phyloP scores from a whole-genome alignment of 2,113 vertebrate species.

The Burhinus oedicnemus region DNA sequence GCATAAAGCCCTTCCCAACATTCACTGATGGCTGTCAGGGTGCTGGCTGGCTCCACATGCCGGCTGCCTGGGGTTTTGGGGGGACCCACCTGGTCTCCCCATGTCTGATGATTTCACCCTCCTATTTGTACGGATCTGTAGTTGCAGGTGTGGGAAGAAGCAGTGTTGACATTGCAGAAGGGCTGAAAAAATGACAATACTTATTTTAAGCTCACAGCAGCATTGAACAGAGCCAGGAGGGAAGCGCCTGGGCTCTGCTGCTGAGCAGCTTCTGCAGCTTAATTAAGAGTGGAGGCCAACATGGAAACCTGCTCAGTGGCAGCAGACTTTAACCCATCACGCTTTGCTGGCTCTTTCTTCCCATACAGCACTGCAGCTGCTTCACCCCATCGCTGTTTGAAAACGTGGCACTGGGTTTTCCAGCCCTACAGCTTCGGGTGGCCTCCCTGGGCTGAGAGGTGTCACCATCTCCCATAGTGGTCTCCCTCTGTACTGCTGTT shows the following conservation, averaged over 20 bases:
- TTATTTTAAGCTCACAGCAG: background rate
- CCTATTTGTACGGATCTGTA: background rate
- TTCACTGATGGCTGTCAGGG: background rate
- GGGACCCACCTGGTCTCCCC: background rate
- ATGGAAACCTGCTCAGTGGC: background rate
- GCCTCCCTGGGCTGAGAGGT: background rate
- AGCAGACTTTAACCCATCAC: accelerated
- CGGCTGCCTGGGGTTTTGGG: background rate
- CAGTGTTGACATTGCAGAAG: background rate
- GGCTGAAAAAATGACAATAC: background rate
- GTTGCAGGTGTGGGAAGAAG: background rate
- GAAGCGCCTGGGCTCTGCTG: background rate
- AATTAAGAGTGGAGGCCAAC: background rate
- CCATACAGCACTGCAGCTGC: background rate
- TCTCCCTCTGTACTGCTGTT: background rate
- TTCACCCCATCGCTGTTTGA: background rate
- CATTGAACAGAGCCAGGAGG: background rate
- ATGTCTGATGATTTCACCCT: background rate
- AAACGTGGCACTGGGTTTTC: background rate
- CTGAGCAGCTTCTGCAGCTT: background rate
- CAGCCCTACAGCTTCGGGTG: background rate
- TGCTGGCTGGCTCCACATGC: background rate
- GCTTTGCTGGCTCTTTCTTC: background rate
- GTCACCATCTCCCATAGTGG: background rate
- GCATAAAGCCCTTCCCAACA: background rate